Base-by-base conservation (phyloP, 1,140 invertebrate genomes). In the Lysiphlebus fabarum region DNA sequence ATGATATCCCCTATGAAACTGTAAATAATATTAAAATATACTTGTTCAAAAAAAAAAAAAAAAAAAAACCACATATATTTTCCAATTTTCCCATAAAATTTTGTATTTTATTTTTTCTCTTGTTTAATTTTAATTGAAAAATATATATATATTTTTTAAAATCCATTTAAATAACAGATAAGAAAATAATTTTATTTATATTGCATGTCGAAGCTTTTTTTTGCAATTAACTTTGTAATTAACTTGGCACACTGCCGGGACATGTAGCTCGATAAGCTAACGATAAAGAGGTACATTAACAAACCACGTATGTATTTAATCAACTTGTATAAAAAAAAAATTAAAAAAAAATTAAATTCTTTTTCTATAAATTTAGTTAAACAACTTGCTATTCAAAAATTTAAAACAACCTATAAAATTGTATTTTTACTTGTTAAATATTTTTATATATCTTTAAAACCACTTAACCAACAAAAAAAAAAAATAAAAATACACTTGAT, bases 201-300 rank as follows among this genome's bases (percentile, higher is more conserved):
- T 48, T 12, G 58, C 51, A 59, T 59, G 58, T 59, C 45, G 12
- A 59, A 59, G 45, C 58, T 59, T 59, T 40, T 59, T 40, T 59
- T 47, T 53, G 58, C 58, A 59, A 59, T 59, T 45, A 59, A 59
- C 58, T 59, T 59, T 59, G 58, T 53, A 59, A 59, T 59, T 59
- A 59, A 59, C 49, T 51, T 53, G 50, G 49, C 50, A 44, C 50
- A 55, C 44, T 44, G 37, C 53, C 53, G 17, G 17, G 41, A 26
- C 41, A 34, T 17, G 34, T 34, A 48, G 44, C 33, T 42, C 51
- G 58, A 59, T 59, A 54, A 51, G 33, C 12, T 44, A 59, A 36
- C 50, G 58, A 59, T 59, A 59, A 59, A 53, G 4, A 7, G 7
- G 17, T 17, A 17, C 17, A 17, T 17, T 17, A 17, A 17, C 17